Base-by-base conservation (phyloP, 2,888 invertebrate species). In the Netelia virgata region DNA sequence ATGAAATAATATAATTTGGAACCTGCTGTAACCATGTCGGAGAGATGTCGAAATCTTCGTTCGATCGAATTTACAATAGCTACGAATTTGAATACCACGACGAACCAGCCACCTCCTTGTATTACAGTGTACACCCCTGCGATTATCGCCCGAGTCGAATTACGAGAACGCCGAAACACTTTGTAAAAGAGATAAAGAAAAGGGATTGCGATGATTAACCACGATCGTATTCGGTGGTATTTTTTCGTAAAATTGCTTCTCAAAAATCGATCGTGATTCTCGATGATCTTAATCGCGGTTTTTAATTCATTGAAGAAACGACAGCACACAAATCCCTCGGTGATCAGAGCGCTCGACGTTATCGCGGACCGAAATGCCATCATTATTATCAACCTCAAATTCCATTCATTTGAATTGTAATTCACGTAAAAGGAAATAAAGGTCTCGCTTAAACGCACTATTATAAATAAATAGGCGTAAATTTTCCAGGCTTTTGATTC, bases 21-120 rank as follows among this genome's bases (percentile, higher is more conserved):
- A 70, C 70, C 70, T 57, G 55, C 41, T 5, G 36, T 57, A 14
- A 55, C 6, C 18, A 41, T 41, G 16, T 41, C 11, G 70, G 41
- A 18, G 8, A 70, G 57, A 70, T 70, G 41, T 70, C 43, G 55
- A n/a, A 70, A 70, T 55, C 70, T 53, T 28, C 70, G 70, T 55
- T 55, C 16, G 55, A 70, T 28, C 2, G 70, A 55, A 55, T 28
- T 47, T 10, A 70, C 28, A 10, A 70, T 3, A 16, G n/a, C 16
- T 18, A 16, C 16, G 55, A 70, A 70, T 36, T 70, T 70, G 3
- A 53, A 16, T 10, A 18, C 11, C 70, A 18, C n/a, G 14, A n/a
- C 16, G 18, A 36, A 41, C 55, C 55, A 70, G 3, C 36, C 55
- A 18, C 28, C 0, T 10, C 57, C 28, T 16, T 16, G n/a, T 57